Base-by-base conservation (phyloP, 2,113 vertebrate genomes). In the Tyrannus savana region DNA sequence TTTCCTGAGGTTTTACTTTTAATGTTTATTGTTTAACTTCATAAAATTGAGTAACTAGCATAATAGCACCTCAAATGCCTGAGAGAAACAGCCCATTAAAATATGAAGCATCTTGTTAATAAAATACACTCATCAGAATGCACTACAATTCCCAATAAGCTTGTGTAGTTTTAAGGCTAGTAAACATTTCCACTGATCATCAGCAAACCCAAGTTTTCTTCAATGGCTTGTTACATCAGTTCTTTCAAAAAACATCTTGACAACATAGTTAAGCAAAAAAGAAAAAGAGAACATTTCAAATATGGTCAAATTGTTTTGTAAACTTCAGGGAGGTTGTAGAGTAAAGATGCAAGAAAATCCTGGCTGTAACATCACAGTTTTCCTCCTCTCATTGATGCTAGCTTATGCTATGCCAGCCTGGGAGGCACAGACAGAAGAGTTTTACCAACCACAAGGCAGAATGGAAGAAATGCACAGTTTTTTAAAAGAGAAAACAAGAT, bases 1-100 rank as follows among this genome's bases (percentile, higher is more conserved):
- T 90, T 87, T 90, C 79, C 84, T 73, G 75, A 95, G 90, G 80
- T 93, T 89, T 93, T 91, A 92, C 64, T 97, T 90, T 82, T 96
- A 96, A 90, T 91, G 93, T 97, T 97, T 96, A 94, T 87, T 95
- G 67, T 93, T 95, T 87, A 58, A 93, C 73, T 96, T 97, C 87
- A 96, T 97, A 96, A 97, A 97, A 97, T 89, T 88, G 56, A 97
- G 49, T 87, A 97, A 93, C 75, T 66, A 87, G 72, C 63, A 69
- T 77, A 92, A 92, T 14, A 74, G 75, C 79, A 91, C 50, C 76
- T 95, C 85, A 90, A 91, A 89, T n/a, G 73, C 72, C 75, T 33
- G 56, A 74, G 76, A 87, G 21, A 71, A 92, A 89, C 59, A 91
- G 72, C 56, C 80, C 89, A 94, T 75, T 95, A 97, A 96, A 96